phyloP scores from a whole-genome alignment of 2,888 invertebrate genomes.

The Megalurothrips usitatus region DNA sequence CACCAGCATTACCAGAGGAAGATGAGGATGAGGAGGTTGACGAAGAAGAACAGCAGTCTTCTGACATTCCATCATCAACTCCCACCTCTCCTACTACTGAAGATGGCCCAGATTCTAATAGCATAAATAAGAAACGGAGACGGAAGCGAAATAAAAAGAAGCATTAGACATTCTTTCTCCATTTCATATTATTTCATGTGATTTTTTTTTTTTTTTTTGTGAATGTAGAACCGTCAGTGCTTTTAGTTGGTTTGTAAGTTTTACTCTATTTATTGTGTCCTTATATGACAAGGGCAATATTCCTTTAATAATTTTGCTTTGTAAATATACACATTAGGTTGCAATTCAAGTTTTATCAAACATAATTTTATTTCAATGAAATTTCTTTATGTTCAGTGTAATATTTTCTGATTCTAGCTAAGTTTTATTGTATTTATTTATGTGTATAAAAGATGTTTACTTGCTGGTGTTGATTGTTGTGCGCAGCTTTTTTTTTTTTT shows the following conservation, averaged over 20 bases:
- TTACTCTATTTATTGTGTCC: conserved; percentile 12
- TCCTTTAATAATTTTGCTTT: background rate
- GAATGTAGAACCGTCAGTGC: background rate
- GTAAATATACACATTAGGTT: background rate
- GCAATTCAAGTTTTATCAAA: background rate
- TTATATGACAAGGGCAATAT: background rate
- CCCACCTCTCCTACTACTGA: conserved; percentile 31
- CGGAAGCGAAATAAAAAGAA: conserved; percentile 6
- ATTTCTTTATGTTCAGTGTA: conserved; percentile 10
- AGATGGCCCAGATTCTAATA: background rate
- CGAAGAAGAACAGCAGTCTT: conserved; percentile 14
- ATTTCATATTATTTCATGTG: background rate
- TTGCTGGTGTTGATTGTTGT: conserved; percentile 17
- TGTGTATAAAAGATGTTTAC: background rate
- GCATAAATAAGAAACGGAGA: background rate
- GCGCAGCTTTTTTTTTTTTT: background rate
- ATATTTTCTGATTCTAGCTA: background rate
- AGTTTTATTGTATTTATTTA: conserved; percentile 19
- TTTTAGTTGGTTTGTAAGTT: background rate
- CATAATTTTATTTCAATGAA: conserved; percentile 9
- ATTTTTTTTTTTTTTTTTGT: background rate
- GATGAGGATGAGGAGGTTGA: conserved; percentile 32
- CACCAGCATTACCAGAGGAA: conserved; percentile 48
- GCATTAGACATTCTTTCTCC: background rate
- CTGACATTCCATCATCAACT: conserved; percentile 32